Percentiles rank a stretch among this genome's conserved stretches.
phyloP scores from a whole-genome alignment of 2,888 invertebrate species.

The Lordiphosa andalusiaca region DNA sequence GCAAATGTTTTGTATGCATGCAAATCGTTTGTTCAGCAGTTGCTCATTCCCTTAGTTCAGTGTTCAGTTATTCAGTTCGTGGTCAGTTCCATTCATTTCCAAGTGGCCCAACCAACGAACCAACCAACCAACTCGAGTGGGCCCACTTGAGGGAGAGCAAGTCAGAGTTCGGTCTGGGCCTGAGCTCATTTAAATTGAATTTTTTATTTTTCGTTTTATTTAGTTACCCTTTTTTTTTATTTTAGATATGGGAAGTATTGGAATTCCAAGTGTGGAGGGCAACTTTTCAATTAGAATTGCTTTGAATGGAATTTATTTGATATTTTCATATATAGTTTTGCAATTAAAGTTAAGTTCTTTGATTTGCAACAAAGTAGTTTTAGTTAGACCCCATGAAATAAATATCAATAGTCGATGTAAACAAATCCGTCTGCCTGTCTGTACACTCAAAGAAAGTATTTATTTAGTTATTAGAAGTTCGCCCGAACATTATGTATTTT shows the following conservation, averaged over 20 bases:
- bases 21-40: constrained; percentile 51
- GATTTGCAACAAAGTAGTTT: too few relatives aligned
- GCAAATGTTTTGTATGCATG: constrained; percentile 69
- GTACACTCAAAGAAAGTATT: too few relatives aligned
- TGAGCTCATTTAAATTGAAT: constrained; percentile 53
- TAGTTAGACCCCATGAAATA: too few relatives aligned
- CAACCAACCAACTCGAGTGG: constrained; percentile 51
- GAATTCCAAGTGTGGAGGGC: background rate
- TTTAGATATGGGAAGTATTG: background rate
- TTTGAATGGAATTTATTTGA: too few relatives aligned
- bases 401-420: too few relatives aligned
- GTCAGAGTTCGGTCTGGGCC: constrained; percentile 30
- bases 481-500: too few relatives aligned
- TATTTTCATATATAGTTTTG: too few relatives aligned
- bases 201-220: constrained; percentile 28
- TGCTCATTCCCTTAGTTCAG: constrained; percentile 9
- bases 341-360: background rate
- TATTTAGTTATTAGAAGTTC: too few relatives aligned
- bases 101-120: constrained; percentile 65
- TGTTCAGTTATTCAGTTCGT: constrained; percentile 32
- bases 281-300: background rate
- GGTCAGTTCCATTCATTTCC: constrained; percentile 65
- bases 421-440: too few relatives aligned
- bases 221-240: background rate
- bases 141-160: constrained; percentile 47